Percentiles rank a stretch among this genome's conserved stretches.
Conservation (phyloP, 2,113 vertebrate genomes). For the Ia io region DNA sequence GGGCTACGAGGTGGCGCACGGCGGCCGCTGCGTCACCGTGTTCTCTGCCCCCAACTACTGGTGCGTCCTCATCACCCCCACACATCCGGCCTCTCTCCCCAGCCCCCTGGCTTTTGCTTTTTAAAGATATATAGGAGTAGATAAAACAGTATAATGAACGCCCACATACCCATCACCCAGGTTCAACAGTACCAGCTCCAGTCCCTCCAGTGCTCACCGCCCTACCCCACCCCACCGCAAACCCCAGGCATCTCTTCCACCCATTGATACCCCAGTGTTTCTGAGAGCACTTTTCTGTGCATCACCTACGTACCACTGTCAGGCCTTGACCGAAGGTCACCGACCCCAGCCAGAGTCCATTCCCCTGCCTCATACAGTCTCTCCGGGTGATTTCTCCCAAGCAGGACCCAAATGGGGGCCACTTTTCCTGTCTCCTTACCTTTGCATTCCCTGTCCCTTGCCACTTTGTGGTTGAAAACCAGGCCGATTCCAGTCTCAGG, state of each 20-base stretch:
- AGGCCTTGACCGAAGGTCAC: neutral
- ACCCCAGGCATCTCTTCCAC: fast-evolving
- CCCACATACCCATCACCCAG: fast-evolving
- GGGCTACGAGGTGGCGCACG: constrained; percentile 95
- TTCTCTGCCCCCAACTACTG: constrained; percentile 99
- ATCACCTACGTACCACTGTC: fast-evolving
- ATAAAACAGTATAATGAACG: fast-evolving
- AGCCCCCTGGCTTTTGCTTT: neutral
- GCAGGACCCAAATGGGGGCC: neutral
- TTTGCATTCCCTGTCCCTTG: constrained; percentile 81
- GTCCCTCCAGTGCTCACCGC: constrained; percentile 79
- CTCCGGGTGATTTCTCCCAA: neutral
- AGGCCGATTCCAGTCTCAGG: too few relatives aligned
- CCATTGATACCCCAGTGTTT: fast-evolving
- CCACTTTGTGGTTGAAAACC: neutral
- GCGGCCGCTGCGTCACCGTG: constrained; percentile 94
- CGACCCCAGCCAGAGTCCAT: neutral
- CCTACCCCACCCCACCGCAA: fast-evolving
- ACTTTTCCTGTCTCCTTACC: fast-evolving
- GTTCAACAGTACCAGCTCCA: neutral
- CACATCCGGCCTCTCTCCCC: fast-evolving
- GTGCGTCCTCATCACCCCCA: constrained; percentile 67
- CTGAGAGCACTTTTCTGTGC: neutral
- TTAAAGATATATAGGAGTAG: too few relatives aligned
- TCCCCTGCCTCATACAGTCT: fast-evolving